Evolutionary conservation across 2,888 invertebrate species (phyloP).

Genomic region (Carterocephalus palaemon): DNA sequence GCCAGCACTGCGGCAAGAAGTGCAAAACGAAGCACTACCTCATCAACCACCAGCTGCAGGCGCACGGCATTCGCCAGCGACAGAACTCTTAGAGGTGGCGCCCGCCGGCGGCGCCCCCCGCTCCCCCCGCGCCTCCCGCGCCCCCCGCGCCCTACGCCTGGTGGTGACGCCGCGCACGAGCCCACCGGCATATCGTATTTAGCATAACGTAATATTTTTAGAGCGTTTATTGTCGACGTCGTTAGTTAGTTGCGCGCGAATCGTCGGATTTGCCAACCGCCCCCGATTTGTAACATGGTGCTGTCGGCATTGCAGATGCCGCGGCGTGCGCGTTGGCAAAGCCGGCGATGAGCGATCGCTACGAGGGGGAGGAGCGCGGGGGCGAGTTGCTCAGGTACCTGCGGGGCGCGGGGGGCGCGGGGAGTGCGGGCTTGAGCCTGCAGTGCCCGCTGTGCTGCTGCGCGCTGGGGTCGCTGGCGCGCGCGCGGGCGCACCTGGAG

Average conservation of each 20-base stretch:
- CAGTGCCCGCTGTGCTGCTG: constrained; percentile 87
- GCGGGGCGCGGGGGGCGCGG: constrained; percentile 33
- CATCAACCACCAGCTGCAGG: constrained; percentile 86
- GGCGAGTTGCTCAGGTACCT: constrained; percentile 45
- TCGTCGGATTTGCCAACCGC: constrained; percentile 60
- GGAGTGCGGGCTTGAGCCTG: constrained; percentile 42
- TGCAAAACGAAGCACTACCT: constrained; percentile 88
- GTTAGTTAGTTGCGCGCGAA: constrained; percentile 35
- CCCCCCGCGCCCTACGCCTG: constrained; percentile 25
- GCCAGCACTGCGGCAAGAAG: constrained; percentile 85
- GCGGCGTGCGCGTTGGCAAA: constrained; percentile 51
- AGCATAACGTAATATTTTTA: constrained; percentile 54
- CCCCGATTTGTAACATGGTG: constrained; percentile 53
- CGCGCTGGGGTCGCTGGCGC: constrained; percentile 81
- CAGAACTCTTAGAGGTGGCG: constrained; percentile 78
- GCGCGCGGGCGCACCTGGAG: constrained; percentile 86
- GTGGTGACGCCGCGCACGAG: constrained; percentile 25
- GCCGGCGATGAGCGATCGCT: constrained; percentile 48
- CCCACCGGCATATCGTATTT: constrained; percentile 36
- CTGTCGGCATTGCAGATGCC: constrained; percentile 81
- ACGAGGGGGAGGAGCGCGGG: constrained; percentile 50
- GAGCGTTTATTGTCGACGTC: constrained; percentile 53
- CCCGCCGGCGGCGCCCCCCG: constrained; percentile 42
- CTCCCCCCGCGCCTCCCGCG: constrained; percentile 27
- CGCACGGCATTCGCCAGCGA: constrained; percentile 85